These are phyloP conservation scores for Rhynchotus rufescens DNA, from an alignment of 2,797 vertebrate genomes.

Conservation along the genomic window DNA sequence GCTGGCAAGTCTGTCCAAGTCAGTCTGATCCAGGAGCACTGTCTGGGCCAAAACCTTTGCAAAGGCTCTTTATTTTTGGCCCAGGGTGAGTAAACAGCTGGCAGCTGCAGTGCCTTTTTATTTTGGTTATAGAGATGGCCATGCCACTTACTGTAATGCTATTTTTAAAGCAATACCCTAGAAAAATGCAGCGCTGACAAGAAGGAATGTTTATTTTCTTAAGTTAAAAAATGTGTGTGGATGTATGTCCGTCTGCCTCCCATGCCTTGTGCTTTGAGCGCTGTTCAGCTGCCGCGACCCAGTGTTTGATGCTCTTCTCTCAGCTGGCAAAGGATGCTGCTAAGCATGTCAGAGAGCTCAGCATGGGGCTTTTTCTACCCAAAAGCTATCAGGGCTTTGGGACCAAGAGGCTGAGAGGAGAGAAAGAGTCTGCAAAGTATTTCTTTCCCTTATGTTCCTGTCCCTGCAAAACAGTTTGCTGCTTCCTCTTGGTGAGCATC, in stretches of 20 bases:
- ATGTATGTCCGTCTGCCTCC: not conserved
- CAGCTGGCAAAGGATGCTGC: not conserved
- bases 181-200: not conserved
- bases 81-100: not conserved
- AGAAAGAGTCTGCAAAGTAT: not conserved
- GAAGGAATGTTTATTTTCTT: not conserved
- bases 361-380: not conserved
- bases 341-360: not conserved
- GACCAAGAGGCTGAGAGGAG: not conserved
- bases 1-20: not conserved
- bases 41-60: not conserved
- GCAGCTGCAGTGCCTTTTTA: not conserved
- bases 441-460: not conserved
- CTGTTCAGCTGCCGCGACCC: not conserved
- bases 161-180: not conserved
- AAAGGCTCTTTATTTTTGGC: not conserved
- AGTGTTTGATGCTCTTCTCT: rapidly evolving
- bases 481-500: not conserved
- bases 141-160: not conserved
- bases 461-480: not conserved
- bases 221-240: not conserved
- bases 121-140: not conserved
- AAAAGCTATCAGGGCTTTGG: no score
- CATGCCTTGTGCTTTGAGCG: not conserved
- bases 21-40: not conserved